Percentiles rank a stretch among this genome's conserved stretches.
These are phyloP conservation scores for Gobionotothen gibberifrons DNA, from an alignment of 2,797 vertebrate genomes.

Conservation along the genomic window DNA sequence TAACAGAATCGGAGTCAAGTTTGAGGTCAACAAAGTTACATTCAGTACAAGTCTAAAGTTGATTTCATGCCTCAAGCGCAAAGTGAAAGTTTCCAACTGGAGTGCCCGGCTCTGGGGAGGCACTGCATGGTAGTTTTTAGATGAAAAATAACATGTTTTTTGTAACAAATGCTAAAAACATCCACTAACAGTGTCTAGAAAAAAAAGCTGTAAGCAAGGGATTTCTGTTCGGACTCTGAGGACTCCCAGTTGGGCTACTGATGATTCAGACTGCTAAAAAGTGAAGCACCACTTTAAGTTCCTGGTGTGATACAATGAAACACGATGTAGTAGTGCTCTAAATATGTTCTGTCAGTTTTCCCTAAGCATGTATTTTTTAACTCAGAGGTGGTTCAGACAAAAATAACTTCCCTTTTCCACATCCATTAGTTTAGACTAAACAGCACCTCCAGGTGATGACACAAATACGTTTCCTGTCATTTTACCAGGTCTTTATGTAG, in stretches of 20 bases:
- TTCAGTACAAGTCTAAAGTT: conserved; percentile 31
- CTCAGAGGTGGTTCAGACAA: conserved; percentile 63
- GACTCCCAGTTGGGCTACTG: conserved; percentile 49
- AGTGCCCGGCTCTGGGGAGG: conserved; percentile 18
- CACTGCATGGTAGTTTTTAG: background rate
- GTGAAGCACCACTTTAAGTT: conserved; percentile 62
- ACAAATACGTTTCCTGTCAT: conserved; percentile 59
- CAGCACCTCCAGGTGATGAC: conserved; percentile 69
- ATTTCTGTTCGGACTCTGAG: conserved; percentile 60
- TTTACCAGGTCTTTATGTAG: conserved; percentile 35
- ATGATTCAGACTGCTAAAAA: conserved; percentile 72
- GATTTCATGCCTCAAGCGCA: conserved; percentile 29
- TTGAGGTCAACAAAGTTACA: conserved; percentile 27
- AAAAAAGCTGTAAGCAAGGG: conserved; percentile 39
- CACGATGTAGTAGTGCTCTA: conserved; percentile 50
- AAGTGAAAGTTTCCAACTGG: conserved; percentile 26
- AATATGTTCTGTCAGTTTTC: conserved; percentile 68
- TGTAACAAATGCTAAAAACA: conserved; percentile 49
- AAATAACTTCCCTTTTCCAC: conserved; percentile 74
- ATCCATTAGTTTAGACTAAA: conserved; percentile 74
- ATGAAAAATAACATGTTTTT: conserved; percentile 6
- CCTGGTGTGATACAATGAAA: conserved; percentile 59
- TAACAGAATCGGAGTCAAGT: conserved; percentile 10
- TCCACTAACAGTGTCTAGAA: conserved; percentile 26
- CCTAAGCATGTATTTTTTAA: conserved; percentile 70